phyloP scores from a whole-genome alignment of 2,888 invertebrate species.

The Pandemis heparana region DNA sequence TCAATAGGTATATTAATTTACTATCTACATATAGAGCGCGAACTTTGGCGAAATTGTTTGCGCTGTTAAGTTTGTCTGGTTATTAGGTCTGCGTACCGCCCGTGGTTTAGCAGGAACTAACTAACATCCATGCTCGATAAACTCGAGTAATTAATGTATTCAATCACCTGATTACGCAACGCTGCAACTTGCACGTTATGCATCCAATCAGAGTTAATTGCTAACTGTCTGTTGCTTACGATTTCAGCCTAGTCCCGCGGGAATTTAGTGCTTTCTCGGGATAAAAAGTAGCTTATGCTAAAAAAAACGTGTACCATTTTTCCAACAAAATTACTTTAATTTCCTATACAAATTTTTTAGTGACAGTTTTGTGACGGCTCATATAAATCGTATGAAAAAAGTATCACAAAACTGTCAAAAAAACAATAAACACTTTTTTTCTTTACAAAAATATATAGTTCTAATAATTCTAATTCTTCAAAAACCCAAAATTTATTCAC shows the following conservation, averaged over 20 bases:
- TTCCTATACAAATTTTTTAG: too few relatives aligned
- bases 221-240: too few relatives aligned
- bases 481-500: too few relatives aligned
- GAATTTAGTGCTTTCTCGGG: background rate
- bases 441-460: too few relatives aligned
- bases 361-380: too few relatives aligned
- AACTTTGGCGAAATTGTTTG: background rate
- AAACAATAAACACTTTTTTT: too few relatives aligned
- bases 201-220: background rate
- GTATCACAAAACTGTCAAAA: too few relatives aligned
- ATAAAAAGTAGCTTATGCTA: too few relatives aligned
- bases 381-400: too few relatives aligned
- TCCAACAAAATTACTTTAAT: too few relatives aligned
- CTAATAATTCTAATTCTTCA: too few relatives aligned
- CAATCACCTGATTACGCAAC: background rate
- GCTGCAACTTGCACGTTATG: background rate
- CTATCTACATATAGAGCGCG: background rate
- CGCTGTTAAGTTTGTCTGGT: background rate
- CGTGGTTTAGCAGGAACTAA: background rate
- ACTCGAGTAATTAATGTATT: slow-evolving; percentile 17
- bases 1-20: background rate
- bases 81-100: background rate
- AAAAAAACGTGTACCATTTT: too few relatives aligned
- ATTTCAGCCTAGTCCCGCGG: background rate
- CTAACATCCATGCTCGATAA: slow-evolving; percentile 9